A percentile compares a stretch with the other conserved stretches of the same genome.
These are phyloP conservation scores for Panagrolaimus sp. DNA, from an alignment of 1,140 invertebrate species.

Conservation along the genomic window DNA sequence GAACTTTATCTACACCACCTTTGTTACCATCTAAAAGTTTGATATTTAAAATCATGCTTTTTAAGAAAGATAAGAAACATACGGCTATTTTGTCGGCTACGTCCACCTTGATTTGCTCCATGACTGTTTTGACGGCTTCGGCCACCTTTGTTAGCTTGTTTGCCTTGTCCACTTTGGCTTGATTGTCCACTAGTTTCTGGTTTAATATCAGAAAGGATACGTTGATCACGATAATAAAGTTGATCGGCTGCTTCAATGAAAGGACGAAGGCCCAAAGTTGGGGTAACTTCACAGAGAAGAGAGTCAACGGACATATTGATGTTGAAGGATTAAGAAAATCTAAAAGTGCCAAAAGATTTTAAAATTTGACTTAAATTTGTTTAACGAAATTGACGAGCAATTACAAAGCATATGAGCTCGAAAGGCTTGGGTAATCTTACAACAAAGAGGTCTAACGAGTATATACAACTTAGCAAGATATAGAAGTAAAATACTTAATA, in stretches of 20 bases:
- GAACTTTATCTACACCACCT: conserved; percentile 9
- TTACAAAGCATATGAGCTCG: too few species aligned
- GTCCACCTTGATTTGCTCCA: background rate
- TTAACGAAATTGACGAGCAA: too few species aligned
- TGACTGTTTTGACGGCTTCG: conserved; percentile 14
- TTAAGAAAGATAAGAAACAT: background rate
- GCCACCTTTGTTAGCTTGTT: conserved; percentile 3
- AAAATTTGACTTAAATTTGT: too few species aligned
- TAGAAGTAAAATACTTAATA: too few species aligned
- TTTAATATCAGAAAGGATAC: conserved; percentile 17
- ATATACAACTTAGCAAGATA: too few species aligned
- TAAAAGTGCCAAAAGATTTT: too few species aligned
- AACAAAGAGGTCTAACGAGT: too few species aligned
- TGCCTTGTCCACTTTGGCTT: background rate
- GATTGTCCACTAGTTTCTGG: background rate
- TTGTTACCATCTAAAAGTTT: conserved; percentile 14
- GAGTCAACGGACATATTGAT: conserved; percentile 17
- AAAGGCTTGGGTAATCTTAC: too few species aligned
- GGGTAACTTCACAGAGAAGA: conserved; percentile 14
- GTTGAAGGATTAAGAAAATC: too few species aligned
- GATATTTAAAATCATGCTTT: too few species aligned
- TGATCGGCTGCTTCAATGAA: conserved; percentile 18
- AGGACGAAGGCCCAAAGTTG: conserved; percentile 12
- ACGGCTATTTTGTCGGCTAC: background rate
- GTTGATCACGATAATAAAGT: background rate